A percentile compares a stretch with the other conserved stretches of the same genome.
Conservation (phyloP, 2,113 vertebrate genomes). For the Pithys albifrons region DNA sequence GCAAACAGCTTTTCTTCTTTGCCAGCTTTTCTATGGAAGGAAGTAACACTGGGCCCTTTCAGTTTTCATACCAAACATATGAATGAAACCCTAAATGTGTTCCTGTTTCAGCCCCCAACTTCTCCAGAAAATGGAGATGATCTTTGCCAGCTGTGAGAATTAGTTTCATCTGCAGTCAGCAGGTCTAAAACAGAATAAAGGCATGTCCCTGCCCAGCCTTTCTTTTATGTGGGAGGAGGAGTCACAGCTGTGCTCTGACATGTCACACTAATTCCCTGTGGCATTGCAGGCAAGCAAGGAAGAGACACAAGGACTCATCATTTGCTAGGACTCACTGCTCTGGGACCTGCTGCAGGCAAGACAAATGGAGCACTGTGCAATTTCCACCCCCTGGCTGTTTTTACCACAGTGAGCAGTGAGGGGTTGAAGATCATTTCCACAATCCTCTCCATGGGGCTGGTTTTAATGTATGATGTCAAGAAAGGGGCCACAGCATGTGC, state of each 20-base stretch:
- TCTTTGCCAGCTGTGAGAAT: neutral
- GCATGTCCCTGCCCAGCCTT: neutral
- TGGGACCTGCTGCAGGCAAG: neutral
- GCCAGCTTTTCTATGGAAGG: neutral
- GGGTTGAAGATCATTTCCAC: neutral
- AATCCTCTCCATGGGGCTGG: neutral
- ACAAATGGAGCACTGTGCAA: neutral
- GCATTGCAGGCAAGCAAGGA: neutral
- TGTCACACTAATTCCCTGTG: neutral
- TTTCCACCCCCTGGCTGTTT: neutral
- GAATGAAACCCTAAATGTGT: neutral
- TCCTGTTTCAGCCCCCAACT: constrained; percentile 1
- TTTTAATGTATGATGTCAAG: neutral
- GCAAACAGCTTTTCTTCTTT: neutral
- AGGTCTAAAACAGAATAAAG: neutral
- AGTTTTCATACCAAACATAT: neutral
- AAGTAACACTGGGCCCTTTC: neutral
- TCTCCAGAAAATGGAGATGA: constrained; percentile 6
- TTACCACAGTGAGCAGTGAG: neutral
- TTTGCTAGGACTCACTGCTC: neutral
- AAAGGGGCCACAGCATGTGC: neutral
- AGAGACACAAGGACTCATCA: neutral
- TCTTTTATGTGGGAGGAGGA: neutral
- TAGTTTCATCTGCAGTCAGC: neutral
- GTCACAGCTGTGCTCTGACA: neutral